Evolutionary conservation across 2,888 invertebrate species (phyloP), one percentile per base, ranked within the genome.

Genomic region (Idaea dimidiata): DNA sequence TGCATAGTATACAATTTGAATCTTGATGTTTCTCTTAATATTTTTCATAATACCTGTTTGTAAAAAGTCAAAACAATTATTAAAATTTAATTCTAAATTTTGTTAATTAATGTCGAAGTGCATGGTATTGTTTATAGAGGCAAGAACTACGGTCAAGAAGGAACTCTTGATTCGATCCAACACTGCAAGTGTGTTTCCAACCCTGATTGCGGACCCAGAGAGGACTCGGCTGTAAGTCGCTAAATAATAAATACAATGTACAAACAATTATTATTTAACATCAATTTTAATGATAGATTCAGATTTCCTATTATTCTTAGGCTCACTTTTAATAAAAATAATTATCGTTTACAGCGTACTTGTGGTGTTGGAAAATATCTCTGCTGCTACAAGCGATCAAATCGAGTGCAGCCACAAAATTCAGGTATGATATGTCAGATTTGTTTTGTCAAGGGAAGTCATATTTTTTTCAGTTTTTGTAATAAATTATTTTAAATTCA

Each of bases 291-390:
- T n/a, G n/a, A n/a, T n/a, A n/a, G n/a, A n/a, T n/a, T n/a, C 24
- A 24, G 24, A 5, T 24, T 24, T 24, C 24, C 24, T 24, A 24
- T 24, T 24, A 3, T 24, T 24, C 24, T 24, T 24, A 3, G 5
- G 24, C 24, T 24, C 24, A 24, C 24, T 24, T 24, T 24, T 43
- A 0, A 43, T 43, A 10, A 43, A 43, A 0, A 14, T 14, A 14
- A 14, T 43, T 43, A 14, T 43, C 14, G 10, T 54, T 24, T 84
- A 16, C 89, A 95, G 95, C 94, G 94, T 14, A 93, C 93, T 17
- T 95, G 95, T 72, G 94, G 94, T 33, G 83, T 84, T 0, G 94
- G 94, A 8, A 94, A 94, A 78, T 93, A 91, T 69, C 93, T 95
- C 66, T 95, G 95, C 77, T 95, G 95, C 75, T 94, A 93, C 82